Conservation (phyloP, 35 echinoderm and acorn worm species). For the Diadema setosum region DNA sequence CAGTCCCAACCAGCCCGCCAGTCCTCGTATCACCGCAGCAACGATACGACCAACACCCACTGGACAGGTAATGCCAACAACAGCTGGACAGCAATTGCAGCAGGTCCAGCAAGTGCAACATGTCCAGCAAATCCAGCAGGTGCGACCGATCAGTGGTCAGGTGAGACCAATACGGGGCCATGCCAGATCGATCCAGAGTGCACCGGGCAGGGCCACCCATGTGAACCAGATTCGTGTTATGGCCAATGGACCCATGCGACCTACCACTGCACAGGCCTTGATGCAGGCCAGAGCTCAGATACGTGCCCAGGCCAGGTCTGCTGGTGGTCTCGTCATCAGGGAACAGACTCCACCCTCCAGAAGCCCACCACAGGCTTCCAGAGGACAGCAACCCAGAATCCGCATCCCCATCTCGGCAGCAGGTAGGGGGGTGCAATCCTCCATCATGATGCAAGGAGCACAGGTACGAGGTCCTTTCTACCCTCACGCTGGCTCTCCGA, state of each 20-base stretch:
- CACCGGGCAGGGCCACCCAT: not conserved
- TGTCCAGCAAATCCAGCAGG: constrained; percentile 1
- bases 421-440: not conserved
- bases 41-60: not conserved
- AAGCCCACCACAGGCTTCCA: not conserved
- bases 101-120: not conserved
- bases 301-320: not conserved
- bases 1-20: not conserved
- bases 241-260: not conserved
- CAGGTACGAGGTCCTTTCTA: not conserved
- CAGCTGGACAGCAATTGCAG: not conserved
- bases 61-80: not conserved
- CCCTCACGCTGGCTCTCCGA: not conserved
- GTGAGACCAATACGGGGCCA: not conserved
- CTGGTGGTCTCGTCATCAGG: not conserved
- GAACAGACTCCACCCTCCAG: not conserved
- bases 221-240: not conserved
- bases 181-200: not conserved
- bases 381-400: not conserved
- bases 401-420: not conserved
- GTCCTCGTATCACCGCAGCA: not conserved
- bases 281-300: not conserved
- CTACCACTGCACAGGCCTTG: not conserved
- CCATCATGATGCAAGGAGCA: not conserved
- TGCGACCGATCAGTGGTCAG: constrained; percentile 9